Evolutionary conservation across 2,113 vertebrate genomes (phyloP), one percentile per base, ranked within the genome.

Genomic region (Chascanopsetta lugubris): DNA sequence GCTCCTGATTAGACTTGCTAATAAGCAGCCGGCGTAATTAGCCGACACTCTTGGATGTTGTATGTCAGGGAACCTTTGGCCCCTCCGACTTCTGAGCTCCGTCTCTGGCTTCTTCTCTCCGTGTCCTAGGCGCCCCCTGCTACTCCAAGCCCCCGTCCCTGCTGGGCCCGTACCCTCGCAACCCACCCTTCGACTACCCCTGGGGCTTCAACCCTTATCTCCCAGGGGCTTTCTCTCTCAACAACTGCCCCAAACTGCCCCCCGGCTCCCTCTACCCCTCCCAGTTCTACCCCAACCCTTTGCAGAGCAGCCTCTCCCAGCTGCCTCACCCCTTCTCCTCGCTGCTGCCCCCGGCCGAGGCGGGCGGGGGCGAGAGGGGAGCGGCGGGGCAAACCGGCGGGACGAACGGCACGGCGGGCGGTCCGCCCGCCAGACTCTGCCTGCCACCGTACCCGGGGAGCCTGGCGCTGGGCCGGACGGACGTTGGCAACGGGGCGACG

Each of bases 121-220:
- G 46, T 72, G 53, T 85, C 76, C 61, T 87, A 96, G 93, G 93
- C 89, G 88, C 93, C 29, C 89, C 93, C 0, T 89, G 93, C 77
- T 97, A 96, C 74, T 91, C 95, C 75, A 97, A 97, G 77, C 95
- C 95, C 45, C 94, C 94, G 0, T 89, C 93, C 63, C 90, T 96
- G 85, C 87, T 97, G 91, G 92, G 93, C 45, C 92, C 95, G 1
- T 97, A 96, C 25, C 78, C 93, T 40, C 91, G 95, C 60, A 94
- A 83, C 60, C 87, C 92, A 66, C 77, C 95, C 56, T 95, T 96
- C 75, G 95, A 97, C 77, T 96, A 95, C 87, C 92, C 95, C 50
- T 97, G 95, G 95, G 92, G 93, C 82, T 95, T 96, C 62, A 95
- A 94, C 86, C 94, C 95, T 0, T 96, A 96, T 82, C 92, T 96